Percentiles rank a stretch among this genome's conserved stretches.
phyloP scores from a whole-genome alignment of 2,797 vertebrate species.

The Zalophus californianus region DNA sequence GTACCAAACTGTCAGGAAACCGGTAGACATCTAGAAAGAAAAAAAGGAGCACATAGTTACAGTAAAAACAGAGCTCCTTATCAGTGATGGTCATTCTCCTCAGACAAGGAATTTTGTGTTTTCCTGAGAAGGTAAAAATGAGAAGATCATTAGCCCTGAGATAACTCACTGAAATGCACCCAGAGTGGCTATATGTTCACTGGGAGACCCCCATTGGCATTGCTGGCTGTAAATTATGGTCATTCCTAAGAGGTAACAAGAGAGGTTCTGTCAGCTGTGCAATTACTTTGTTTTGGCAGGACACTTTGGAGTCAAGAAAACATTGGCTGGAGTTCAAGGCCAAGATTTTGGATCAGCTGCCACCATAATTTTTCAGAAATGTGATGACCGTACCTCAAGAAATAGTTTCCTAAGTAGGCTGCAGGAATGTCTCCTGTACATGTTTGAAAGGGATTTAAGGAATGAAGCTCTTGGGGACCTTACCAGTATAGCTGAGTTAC shows the following conservation, averaged over 20 bases:
- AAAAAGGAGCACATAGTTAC: neutral
- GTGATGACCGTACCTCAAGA: slow-evolving; percentile 87
- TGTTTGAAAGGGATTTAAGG: slow-evolving; percentile 78
- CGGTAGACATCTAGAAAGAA: neutral
- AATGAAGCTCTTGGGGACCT: slow-evolving; percentile 76
- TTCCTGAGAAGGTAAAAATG: slow-evolving; percentile 62
- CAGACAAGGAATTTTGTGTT: neutral
- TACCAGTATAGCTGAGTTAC: slow-evolving; percentile 46
- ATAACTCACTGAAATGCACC: slow-evolving; percentile 75
- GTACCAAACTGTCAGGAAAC: slow-evolving; percentile 8
- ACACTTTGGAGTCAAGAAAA: slow-evolving; percentile 88
- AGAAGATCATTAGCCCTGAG: slow-evolving; percentile 64
- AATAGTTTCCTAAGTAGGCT: slow-evolving; percentile 88
- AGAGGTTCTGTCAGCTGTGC: slow-evolving; percentile 87
- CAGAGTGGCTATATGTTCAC: slow-evolving; percentile 57
- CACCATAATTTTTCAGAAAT: slow-evolving; percentile 87
- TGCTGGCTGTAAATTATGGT: slow-evolving; percentile 80
- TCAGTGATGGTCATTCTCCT: neutral
- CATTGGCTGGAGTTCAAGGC: slow-evolving; percentile 86
- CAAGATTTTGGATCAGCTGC: slow-evolving; percentile 87
- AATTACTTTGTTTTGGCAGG: slow-evolving; percentile 87
- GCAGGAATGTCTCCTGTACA: slow-evolving; percentile 82
- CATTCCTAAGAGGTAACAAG: slow-evolving; percentile 87
- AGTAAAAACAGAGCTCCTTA: slow-evolving; percentile 46
- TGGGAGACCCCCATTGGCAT: slow-evolving; percentile 78